A percentile compares a stretch with the other conserved stretches of the same genome.
These are phyloP conservation scores for Danaus plexippus DNA, from an alignment of 1,140 invertebrate genomes.

Conservation along the genomic window DNA sequence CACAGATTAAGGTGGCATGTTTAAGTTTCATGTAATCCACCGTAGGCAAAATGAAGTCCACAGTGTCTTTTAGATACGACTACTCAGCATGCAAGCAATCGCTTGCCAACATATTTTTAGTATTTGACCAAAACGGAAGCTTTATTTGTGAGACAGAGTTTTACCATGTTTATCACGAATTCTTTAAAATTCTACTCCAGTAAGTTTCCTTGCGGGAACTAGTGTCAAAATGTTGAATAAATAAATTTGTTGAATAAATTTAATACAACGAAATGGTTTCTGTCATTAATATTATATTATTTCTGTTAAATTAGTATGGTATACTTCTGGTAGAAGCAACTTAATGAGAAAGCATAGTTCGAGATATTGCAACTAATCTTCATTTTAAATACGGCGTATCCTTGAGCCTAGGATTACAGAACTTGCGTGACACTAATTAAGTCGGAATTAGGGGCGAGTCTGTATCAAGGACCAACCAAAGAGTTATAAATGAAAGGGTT, in stretches of 20 bases:
- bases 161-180: too few species aligned
- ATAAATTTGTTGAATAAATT: too few species aligned
- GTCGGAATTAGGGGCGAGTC: constrained; percentile 66
- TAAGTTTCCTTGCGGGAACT: too few species aligned
- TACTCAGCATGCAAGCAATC: constrained; percentile 64
- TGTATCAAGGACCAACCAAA: constrained; percentile 65
- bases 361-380: constrained; percentile 67
- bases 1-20: constrained; percentile 54
- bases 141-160: too few species aligned
- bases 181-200: too few species aligned
- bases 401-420: constrained; percentile 68
- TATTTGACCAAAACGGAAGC: constrained; percentile 53
- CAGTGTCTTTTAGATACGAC: constrained; percentile 67
- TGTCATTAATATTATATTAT: too few species aligned
- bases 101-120: constrained; percentile 65
- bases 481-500: constrained; percentile 69
- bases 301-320: too few species aligned
- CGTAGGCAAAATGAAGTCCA: constrained; percentile 61
- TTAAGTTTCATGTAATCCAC: constrained; percentile 64
- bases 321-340: too few species aligned
- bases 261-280: too few species aligned
- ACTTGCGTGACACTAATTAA: constrained; percentile 71
- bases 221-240: too few species aligned
- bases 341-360: constrained; percentile 47
- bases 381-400: constrained; percentile 68